These are phyloP conservation scores for Dolichopus griseipennis DNA, from an alignment of 2,888 invertebrate species.

Conservation along the genomic window DNA sequence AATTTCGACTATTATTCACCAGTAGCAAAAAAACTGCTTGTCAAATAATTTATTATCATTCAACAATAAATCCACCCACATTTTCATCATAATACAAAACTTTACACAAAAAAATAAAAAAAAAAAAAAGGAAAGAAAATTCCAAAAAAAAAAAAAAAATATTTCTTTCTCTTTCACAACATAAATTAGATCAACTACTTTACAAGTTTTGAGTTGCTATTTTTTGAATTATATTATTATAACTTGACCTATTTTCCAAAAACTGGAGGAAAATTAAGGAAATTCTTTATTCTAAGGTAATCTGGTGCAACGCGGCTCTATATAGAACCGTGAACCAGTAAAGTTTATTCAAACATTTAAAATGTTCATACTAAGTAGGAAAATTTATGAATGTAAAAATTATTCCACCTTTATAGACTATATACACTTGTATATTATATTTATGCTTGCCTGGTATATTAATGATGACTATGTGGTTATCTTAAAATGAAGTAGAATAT, in stretches of 20 bases:
- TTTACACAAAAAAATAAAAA: background rate
- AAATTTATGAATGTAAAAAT: too few species aligned
- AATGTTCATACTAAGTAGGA: too few species aligned
- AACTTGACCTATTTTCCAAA: background rate
- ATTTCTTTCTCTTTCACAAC: background rate
- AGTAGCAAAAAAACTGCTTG: background rate
- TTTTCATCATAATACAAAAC: background rate
- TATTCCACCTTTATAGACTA: too few species aligned
- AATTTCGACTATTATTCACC: background rate
- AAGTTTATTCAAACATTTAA: too few species aligned
- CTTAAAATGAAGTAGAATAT: too few species aligned
- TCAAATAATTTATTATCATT: slow-evolving; percentile 5
- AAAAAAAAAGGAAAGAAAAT: background rate
- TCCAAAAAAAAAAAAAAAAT: background rate
- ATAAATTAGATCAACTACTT: background rate
- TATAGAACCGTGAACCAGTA: background rate
- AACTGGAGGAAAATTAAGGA: background rate
- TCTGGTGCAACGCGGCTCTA: background rate
- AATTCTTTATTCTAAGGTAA: background rate
- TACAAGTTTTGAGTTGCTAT: background rate
- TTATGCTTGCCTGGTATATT: too few species aligned
- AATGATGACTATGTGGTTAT: too few species aligned
- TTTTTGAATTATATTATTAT: background rate
- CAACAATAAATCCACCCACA: slow-evolving; percentile 3
- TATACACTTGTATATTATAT: too few species aligned